These are phyloP conservation scores for Myrmophylax atrothorax DNA, from an alignment of 2,113 vertebrate genomes.

Conservation along the genomic window DNA sequence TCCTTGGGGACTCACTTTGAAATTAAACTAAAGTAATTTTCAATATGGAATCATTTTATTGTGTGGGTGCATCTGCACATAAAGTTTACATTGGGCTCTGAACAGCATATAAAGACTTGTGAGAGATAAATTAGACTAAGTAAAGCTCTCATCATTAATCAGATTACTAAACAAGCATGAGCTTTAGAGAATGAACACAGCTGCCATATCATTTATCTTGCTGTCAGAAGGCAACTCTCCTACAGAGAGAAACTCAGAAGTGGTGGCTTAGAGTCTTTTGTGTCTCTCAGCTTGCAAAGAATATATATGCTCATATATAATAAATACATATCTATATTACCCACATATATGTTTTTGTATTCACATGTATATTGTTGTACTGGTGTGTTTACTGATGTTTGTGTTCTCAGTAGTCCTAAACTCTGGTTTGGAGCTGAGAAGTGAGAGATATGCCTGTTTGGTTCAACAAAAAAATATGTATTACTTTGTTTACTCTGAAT, in stretches of 20 bases:
- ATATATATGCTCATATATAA: neutral
- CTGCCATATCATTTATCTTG: conserved; percentile 64
- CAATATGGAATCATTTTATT: conserved; percentile 44
- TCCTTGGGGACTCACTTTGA: neutral
- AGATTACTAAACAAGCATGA: conserved; percentile 40
- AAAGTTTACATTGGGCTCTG: conserved; percentile 29
- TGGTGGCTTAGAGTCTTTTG: conserved; percentile 24
- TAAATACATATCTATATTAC: neutral
- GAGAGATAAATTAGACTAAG: conserved; percentile 54
- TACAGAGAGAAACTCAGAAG: conserved; percentile 36
- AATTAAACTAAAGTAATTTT: conserved; percentile 35
- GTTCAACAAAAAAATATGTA: neutral
- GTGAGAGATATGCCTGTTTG: neutral
- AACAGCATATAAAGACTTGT: conserved; percentile 27
- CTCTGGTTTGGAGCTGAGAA: neutral
- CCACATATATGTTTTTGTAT: neutral
- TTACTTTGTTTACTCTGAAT: neutral
- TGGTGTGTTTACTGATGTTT: neutral
- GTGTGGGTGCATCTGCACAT: conserved; percentile 31
- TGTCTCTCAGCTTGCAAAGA: conserved; percentile 25
- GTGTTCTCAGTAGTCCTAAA: neutral
- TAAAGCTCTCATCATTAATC: conserved; percentile 61
- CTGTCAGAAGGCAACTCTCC: conserved; percentile 52
- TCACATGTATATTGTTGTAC: neutral
- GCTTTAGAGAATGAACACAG: conserved; percentile 54